These are phyloP conservation scores for Diplolepis rosae DNA, from an alignment of 2,888 invertebrate genomes.

Conservation along the genomic window DNA sequence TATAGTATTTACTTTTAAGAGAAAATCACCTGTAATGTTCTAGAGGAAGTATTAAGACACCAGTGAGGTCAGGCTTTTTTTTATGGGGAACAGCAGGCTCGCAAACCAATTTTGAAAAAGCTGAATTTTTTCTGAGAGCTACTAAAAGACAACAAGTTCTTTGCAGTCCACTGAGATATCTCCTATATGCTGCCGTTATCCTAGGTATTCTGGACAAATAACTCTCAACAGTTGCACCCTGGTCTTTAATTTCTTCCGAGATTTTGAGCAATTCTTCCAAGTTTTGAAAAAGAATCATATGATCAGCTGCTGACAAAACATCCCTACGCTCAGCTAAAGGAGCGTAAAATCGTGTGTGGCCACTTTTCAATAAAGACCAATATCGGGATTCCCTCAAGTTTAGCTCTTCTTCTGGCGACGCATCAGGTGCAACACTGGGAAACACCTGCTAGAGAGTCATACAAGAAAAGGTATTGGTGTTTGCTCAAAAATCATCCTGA, in stretches of 20 bases:
- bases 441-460: conserved; percentile 58
- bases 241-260: conserved; percentile 88
- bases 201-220: conserved; percentile 84
- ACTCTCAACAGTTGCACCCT: conserved; percentile 77
- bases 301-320: conserved; percentile 84
- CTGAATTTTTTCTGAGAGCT: conserved; percentile 78
- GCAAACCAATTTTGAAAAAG: conserved; percentile 86
- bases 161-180: conserved; percentile 89
- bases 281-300: conserved; percentile 88
- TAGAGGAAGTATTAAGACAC: conserved; percentile 88
- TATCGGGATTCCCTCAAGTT: conserved; percentile 87
- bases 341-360: conserved; percentile 84
- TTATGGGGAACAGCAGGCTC: conserved; percentile 86
- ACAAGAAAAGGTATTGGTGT: conserved; percentile 11
- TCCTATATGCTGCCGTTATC: conserved; percentile 85
- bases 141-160: conserved; percentile 90
- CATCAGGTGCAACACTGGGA: conserved; percentile 74
- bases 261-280: conserved; percentile 87
- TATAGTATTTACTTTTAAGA: neutral
- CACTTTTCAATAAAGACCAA: conserved; percentile 85
- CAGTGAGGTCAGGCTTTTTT: conserved; percentile 88
- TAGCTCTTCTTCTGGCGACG: conserved; percentile 84
- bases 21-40: conserved; percentile 81
- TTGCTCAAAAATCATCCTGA: neutral
- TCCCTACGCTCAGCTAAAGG: conserved; percentile 85